Evolutionary conservation across 2,888 invertebrate genomes (phyloP).

Genomic region (Diabrotica balteata): DNA sequence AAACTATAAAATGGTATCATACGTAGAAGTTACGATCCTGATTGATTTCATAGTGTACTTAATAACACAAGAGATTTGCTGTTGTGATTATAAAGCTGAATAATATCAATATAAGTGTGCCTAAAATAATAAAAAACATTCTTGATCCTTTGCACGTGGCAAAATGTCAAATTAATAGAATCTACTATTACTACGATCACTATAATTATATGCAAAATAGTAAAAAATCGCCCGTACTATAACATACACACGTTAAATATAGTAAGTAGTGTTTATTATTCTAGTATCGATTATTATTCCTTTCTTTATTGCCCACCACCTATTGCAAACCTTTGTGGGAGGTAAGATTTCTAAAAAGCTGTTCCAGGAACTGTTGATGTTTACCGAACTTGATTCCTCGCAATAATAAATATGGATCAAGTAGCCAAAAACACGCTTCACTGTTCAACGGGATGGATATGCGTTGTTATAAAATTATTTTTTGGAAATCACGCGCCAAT

Average conservation of each 20-base stretch:
- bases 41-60: too few relatives aligned
- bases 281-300: conserved; percentile 23
- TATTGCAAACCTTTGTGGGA: conserved; percentile 29
- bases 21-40: too few relatives aligned
- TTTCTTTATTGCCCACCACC: conserved; percentile 20
- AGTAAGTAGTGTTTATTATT: conserved; percentile 24
- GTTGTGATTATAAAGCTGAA: too few relatives aligned
- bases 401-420: conserved; percentile 27
- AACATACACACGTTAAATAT: conserved; percentile 13
- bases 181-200: too few relatives aligned
- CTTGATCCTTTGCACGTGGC: too few relatives aligned
- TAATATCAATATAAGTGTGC: too few relatives aligned
- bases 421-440: conserved; percentile 13
- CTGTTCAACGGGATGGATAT: conserved; percentile 4
- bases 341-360: conserved; percentile 27
- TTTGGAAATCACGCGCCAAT: conserved; percentile 7
- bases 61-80: too few relatives aligned
- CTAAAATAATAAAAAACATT: too few relatives aligned
- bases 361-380: conserved; percentile 38
- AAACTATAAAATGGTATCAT: too few relatives aligned
- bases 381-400: conserved; percentile 28
- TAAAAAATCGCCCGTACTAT: conserved; percentile 1
- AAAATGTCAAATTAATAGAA: neutral
- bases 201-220: too few relatives aligned
- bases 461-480: conserved; percentile 7